Base-by-base conservation (phyloP, 2,113 vertebrate species). In the Hippocampus barbouri region DNA sequence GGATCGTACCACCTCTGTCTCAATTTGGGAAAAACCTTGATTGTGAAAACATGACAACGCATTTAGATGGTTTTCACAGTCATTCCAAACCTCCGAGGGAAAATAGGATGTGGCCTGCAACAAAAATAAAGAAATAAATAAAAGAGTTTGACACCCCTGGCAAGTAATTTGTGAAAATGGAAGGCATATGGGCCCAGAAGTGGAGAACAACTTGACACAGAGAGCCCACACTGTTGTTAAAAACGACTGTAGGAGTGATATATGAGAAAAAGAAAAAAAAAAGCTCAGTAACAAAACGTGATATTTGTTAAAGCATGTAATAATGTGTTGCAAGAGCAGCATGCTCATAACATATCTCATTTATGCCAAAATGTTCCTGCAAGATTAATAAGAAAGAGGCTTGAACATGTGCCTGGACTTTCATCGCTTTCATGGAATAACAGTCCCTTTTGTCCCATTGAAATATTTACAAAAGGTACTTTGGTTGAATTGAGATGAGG, bases 391-490 rank as follows among this genome's bases (percentile, higher is more conserved):
- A 74, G 47, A 70, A 65, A 74, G 47, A 70, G 68, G 7, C 71
- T 80, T 83, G 76, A 85, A 76, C 4, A 16, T 68, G 56, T 63
- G 79, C 76, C 76, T 69, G 75, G 68, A 78, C 83, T 85, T 79
- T 81, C 66, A 81, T 74, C 11, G 67, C 60, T 51, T 53, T 76
- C 69, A 54, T 77, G 61, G 70, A 68, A 66, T 71, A 79, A 63
- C 65, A 54, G n/a, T 14, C 63, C 66, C 30, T 56, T 79, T 77
- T 81, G 71, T 83, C 56, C n/a, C 51, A 60, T 27, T 59, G 73
- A 68, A 78, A 73, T 73, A 70, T 82, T 83, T 75, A 80, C 78
- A 77, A 51, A 74, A 34, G 47, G 45, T 69, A 75, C 75, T 84
- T 74, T 76, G 49, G 72, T 20, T 72, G 69, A 74, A 80, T 25